A percentile compares a stretch with the other conserved stretches of the same genome.
These are phyloP conservation scores for Erpetoichthys calabaricus DNA, from an alignment of 2,797 vertebrate species.

Conservation along the genomic window DNA sequence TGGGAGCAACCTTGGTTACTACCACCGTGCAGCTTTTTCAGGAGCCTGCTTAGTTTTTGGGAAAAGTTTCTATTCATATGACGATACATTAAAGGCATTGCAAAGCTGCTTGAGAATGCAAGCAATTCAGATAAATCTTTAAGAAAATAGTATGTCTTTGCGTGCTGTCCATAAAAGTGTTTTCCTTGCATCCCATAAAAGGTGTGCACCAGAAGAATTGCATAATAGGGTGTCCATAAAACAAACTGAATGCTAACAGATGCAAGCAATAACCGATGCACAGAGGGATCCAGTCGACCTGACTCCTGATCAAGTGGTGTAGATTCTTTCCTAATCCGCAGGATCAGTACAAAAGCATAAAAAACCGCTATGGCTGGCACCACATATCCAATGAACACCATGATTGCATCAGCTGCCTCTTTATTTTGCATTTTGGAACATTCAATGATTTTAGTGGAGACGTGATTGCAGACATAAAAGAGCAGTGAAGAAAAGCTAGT, in stretches of 20 bases:
- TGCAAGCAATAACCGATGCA: slow-evolving; percentile 76
- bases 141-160: slow-evolving; percentile 57
- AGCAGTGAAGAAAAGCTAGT: slow-evolving; percentile 93
- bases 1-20: slow-evolving; percentile 54
- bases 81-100: slow-evolving; percentile 80
- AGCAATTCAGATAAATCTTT: slow-evolving; percentile 66
- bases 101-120: slow-evolving; percentile 85
- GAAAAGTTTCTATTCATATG: slow-evolving; percentile 86
- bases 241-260: slow-evolving; percentile 81
- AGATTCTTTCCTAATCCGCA: slow-evolving; percentile 74
- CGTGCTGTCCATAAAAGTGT: slow-evolving; percentile 30
- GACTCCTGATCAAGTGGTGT: slow-evolving; percentile 82
- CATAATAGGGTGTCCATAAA: slow-evolving; percentile 88
- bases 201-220: slow-evolving; percentile 72
- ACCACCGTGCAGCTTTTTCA: slow-evolving; percentile 69
- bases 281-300: slow-evolving; percentile 72
- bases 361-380: slow-evolving; percentile 76
- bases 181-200: slow-evolving; percentile 51
- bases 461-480: slow-evolving; percentile 88
- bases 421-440: slow-evolving; percentile 94
- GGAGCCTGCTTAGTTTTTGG: slow-evolving; percentile 64
- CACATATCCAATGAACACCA: slow-evolving; percentile 84
- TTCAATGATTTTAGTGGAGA: slow-evolving; percentile 78
- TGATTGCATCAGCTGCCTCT: slow-evolving; percentile 79
- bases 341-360: slow-evolving; percentile 72